Evolutionary conservation across 2,888 invertebrate genomes (phyloP).

Genomic region (Clostera curtula): DNA sequence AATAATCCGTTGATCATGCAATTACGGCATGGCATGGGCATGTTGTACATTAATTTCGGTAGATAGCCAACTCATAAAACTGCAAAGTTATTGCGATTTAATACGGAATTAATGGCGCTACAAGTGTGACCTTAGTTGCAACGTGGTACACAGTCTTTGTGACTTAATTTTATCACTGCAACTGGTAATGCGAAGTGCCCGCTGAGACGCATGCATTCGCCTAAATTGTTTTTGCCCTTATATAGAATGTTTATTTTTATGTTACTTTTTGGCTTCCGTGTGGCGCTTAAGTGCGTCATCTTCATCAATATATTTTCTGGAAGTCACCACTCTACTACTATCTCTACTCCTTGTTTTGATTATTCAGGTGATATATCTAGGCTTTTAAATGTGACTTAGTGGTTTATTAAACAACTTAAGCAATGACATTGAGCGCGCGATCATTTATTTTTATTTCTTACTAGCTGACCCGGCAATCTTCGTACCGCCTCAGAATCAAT

Average conservation of each 20-base stretch:
- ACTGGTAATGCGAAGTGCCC: constrained; percentile 35
- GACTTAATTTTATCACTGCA: constrained; percentile 37
- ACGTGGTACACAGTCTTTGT: constrained; percentile 33
- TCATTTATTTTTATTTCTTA: too few relatives aligned
- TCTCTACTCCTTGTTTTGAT: too few relatives aligned
- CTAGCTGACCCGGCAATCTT: too few relatives aligned
- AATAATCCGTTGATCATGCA: constrained; percentile 32
- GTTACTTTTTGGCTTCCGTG: constrained; percentile 35
- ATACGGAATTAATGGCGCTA: constrained; percentile 46
- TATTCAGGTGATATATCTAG: too few relatives aligned
- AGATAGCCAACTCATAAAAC: constrained; percentile 53
- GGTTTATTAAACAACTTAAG: too few relatives aligned
- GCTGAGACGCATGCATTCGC: constrained; percentile 27
- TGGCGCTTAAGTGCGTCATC: constrained; percentile 32
- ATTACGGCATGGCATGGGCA: constrained; percentile 38
- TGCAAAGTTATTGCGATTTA: constrained; percentile 46
- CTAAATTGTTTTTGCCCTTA: constrained; percentile 44
- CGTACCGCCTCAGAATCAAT: too few relatives aligned
- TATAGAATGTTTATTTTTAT: constrained; percentile 40
- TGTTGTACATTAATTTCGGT: constrained; percentile 45
- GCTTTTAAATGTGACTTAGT: too few relatives aligned
- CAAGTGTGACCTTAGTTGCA: constrained; percentile 45
- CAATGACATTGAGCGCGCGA: too few relatives aligned
- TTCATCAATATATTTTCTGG: too few relatives aligned
- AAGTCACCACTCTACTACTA: too few relatives aligned